These are phyloP conservation scores for Dasypolia templi DNA, from an alignment of 2,888 invertebrate species.

Conservation along the genomic window DNA sequence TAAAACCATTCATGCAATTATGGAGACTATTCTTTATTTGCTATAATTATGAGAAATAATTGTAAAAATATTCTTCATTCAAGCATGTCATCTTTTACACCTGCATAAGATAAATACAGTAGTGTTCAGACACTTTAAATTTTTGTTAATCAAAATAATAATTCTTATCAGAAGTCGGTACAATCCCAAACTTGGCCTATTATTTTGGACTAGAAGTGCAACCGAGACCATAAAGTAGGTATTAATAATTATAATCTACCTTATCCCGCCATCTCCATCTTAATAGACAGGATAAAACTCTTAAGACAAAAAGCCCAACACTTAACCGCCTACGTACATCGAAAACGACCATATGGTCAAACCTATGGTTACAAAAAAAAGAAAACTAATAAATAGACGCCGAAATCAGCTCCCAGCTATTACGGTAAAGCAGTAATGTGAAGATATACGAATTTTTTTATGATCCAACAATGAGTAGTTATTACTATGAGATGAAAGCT, in stretches of 20 bases:
- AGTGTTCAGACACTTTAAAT: no score
- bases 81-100: no score
- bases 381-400: conserved; percentile 67
- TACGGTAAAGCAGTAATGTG: conserved; percentile 66
- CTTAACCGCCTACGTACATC: conserved; percentile 61
- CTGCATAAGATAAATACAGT: no score
- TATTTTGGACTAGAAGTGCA: neutral
- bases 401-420: conserved; percentile 70
- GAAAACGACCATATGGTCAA: conserved; percentile 65
- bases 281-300: conserved; percentile 49
- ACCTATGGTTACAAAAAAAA: conserved; percentile 66
- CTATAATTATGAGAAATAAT: conserved; percentile 1
- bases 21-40: neutral
- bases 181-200: neutral
- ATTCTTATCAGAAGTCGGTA: neutral
- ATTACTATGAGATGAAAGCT: conserved; percentile 66
- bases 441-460: conserved; percentile 70
- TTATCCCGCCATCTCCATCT: conserved; percentile 45
- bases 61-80: no score
- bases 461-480: conserved; percentile 66
- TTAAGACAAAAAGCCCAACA: conserved; percentile 49
- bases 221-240: neutral
- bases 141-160: no score
- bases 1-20: neutral
- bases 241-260: conserved; percentile 12